Percentiles rank a stretch among this genome's conserved stretches.
phyloP scores from a whole-genome alignment of 2,888 invertebrate species.

The Pristionchus entomophagus region DNA sequence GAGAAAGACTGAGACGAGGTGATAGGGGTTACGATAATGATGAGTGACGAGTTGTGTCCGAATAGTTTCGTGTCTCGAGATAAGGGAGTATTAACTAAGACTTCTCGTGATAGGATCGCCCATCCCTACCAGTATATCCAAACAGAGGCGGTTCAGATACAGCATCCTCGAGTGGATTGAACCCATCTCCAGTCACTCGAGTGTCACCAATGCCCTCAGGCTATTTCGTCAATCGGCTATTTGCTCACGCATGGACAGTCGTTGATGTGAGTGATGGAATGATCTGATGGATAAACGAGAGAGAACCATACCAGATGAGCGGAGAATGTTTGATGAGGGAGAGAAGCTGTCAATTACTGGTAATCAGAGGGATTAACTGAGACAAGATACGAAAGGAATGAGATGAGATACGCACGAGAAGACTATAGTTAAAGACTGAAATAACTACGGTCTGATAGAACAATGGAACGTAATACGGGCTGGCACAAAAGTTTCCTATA shows the following conservation, averaged over 20 bases:
- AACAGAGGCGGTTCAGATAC: constrained; percentile 2
- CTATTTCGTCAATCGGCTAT: constrained; percentile 10
- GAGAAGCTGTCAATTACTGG: constrained; percentile 22
- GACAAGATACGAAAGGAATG: neutral
- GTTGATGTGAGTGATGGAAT: constrained; percentile 20
- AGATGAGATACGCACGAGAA: neutral
- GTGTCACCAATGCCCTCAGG: neutral
- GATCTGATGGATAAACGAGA: constrained; percentile 24
- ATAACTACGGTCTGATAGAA: no score
- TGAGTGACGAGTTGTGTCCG: neutral
- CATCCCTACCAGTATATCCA: neutral
- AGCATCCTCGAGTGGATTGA: neutral
- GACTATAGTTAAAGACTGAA: neutral
- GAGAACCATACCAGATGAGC: neutral
- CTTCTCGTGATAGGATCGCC: neutral
- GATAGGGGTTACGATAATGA: constrained; percentile 8
- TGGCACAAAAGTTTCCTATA: no score
- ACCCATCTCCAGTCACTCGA: no score
- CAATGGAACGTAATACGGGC: no score
- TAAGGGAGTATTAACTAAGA: neutral
- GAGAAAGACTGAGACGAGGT: neutral
- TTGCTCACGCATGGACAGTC: neutral
- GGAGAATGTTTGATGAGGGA: neutral
- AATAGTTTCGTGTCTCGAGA: neutral
- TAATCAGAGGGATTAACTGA: neutral